These are phyloP conservation scores for Drosophila ezoana DNA, from an alignment of 2,888 invertebrate species.

Conservation along the genomic window DNA sequence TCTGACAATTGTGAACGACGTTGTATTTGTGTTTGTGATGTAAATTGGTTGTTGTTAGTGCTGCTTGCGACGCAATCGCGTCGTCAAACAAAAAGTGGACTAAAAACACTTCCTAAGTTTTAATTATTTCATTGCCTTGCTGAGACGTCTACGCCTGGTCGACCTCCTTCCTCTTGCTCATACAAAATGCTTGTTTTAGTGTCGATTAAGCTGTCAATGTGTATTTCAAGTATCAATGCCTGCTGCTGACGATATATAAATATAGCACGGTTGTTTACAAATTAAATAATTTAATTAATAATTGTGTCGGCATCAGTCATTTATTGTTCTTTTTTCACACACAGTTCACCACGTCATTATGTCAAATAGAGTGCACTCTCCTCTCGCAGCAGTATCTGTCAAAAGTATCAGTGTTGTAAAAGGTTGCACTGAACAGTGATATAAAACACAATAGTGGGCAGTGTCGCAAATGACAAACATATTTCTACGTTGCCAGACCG, in stretches of 20 bases:
- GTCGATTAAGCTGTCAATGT: slow-evolving; percentile 25
- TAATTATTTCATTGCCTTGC: slow-evolving; percentile 71
- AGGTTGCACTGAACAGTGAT: slow-evolving; percentile 8
- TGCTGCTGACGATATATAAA: slow-evolving; percentile 9
- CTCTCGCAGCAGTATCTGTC: slow-evolving; percentile 44
- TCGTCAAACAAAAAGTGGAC: slow-evolving; percentile 48
- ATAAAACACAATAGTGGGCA: neutral
- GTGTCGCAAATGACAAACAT: slow-evolving; percentile 1
- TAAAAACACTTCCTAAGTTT: slow-evolving; percentile 26
- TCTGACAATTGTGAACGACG: slow-evolving; percentile 21
- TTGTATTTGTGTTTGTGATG: slow-evolving; percentile 8
- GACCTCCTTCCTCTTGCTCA: slow-evolving; percentile 45
- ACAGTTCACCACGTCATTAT: slow-evolving; percentile 77
- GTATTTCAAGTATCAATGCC: slow-evolving; percentile 31
- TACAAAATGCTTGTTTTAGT: slow-evolving; percentile 42
- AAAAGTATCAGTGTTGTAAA: slow-evolving; percentile 27
- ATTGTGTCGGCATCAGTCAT: slow-evolving; percentile 65
- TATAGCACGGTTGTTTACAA: slow-evolving; percentile 23
- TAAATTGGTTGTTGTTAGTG: slow-evolving; percentile 5
- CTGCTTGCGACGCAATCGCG: slow-evolving; percentile 17
- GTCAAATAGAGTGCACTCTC: slow-evolving; percentile 51
- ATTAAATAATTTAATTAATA: slow-evolving; percentile 47
- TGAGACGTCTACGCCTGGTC: slow-evolving; percentile 44
- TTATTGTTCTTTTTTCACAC: slow-evolving; percentile 74
- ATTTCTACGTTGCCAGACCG: slow-evolving; percentile 9